These are phyloP conservation scores for Galemys pyrenaicus DNA, from an alignment of 2,113 vertebrate genomes.

Conservation along the genomic window DNA sequence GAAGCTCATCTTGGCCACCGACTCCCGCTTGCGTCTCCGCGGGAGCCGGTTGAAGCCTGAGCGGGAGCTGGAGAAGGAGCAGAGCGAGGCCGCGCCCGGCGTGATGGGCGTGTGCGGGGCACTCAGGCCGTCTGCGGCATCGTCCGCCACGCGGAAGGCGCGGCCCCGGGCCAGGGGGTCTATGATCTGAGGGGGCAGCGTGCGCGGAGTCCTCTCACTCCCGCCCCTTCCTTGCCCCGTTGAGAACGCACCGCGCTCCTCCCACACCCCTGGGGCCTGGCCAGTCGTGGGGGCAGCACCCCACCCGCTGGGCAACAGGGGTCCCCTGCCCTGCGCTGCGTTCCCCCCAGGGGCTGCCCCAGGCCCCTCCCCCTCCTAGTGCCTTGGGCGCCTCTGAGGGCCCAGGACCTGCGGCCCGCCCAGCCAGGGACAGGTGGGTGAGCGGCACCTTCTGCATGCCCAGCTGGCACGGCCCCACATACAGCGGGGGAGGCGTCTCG, in stretches of 20 bases:
- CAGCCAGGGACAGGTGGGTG: not conserved
- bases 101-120: slow-evolving; percentile 95
- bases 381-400: not conserved
- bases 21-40: slow-evolving; percentile 94
- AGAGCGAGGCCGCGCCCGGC: slow-evolving; percentile 93
- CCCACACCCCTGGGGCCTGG: too few relatives aligned
- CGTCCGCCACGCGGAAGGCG: slow-evolving; percentile 96
- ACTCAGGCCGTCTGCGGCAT: slow-evolving; percentile 93
- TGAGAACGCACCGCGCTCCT: not conserved
- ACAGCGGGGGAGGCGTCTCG: slow-evolving; percentile 96
- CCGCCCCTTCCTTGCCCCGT: not conserved
- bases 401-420: too few relatives aligned
- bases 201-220: not conserved
- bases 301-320: not conserved
- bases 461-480: slow-evolving; percentile 93
- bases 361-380: not conserved
- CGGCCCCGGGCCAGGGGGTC: slow-evolving; percentile 96
- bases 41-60: slow-evolving; percentile 95
- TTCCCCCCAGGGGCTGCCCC: not conserved
- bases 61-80: slow-evolving; percentile 98
- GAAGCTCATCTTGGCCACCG: slow-evolving; percentile 99
- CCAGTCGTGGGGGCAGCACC: not conserved
- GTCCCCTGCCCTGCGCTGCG: too few relatives aligned
- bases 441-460: slow-evolving; percentile 95
- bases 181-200: slow-evolving; percentile 89